Base-by-base conservation (phyloP, 1,140 invertebrate genomes). In the Tetragonula clypearis region DNA sequence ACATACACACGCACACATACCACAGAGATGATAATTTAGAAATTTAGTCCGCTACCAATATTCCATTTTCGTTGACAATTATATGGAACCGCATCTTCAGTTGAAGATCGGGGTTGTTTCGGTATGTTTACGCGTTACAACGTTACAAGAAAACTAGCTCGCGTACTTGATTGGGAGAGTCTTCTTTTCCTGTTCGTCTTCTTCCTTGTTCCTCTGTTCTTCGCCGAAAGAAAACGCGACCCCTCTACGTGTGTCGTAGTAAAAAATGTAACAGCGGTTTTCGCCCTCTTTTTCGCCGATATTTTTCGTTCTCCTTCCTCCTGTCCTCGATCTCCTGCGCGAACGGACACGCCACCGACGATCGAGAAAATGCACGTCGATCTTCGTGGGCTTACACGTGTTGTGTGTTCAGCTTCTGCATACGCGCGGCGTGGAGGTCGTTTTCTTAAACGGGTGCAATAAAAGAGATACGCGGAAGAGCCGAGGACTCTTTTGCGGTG, bases 391-490 rank as follows among this genome's bases (percentile, higher is more conserved):
- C 1, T 3, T 12, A 23, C 21, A 3, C n/a, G 11, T 53, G 65
- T 15, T 53, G 65, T 15, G 17, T 17, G 19, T 17, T 66, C 35
- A 6, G 8, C 2, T 65, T 72, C 21, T 12, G 17, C 49, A 26
- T 9, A 21, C 3, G 6, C 19, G 4, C 12, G 41, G 15, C 3
- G 0, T 49, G 4, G 17, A 35, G 53, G 4, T 49, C 26, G 84
- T 49, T 4, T 60, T 69, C 49, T 87, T 60, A 41, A 73, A 78
- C n/a, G 55, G 77, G 78, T 87, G 73, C 86, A 87, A 88, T 87
- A 85, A 73, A 26, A 60, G 8, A 60, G 58, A 77, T 5, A 23
- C 9, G 19, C 21, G 72, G 26, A 60, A 9, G 55, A 53, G 23
- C 17, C 53, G 76, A 35, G 35, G 35, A 35, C 35, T 21, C 30